These are phyloP conservation scores for Armadillidium nasatum DNA, from an alignment of 1,140 invertebrate genomes.

Conservation along the genomic window DNA sequence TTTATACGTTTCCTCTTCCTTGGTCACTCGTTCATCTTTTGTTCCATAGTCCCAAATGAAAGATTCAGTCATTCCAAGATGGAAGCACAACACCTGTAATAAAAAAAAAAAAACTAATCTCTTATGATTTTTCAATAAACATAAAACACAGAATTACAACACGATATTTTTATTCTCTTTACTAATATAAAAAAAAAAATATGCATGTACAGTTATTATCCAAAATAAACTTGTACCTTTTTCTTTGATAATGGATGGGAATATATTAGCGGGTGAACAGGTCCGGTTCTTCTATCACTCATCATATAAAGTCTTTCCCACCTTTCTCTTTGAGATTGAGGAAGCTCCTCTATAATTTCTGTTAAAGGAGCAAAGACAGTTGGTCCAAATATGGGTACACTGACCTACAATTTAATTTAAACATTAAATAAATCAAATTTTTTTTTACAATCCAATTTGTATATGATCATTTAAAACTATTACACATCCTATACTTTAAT, in stretches of 20 bases:
- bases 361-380: slow-evolving; percentile 53
- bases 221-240: no score
- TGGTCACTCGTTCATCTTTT: slow-evolving; percentile 47
- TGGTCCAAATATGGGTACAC: slow-evolving; percentile 50
- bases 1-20: slow-evolving; percentile 48
- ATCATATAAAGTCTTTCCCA: slow-evolving; percentile 54
- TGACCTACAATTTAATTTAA: slow-evolving; percentile 51
- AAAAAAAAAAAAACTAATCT: no score
- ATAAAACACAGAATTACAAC: no score
- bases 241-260: slow-evolving; percentile 40
- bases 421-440: no score
- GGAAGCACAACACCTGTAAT: slow-evolving; percentile 53
- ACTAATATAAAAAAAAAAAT: no score
- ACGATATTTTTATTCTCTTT: no score
- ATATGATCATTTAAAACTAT: no score
- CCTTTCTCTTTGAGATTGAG: slow-evolving; percentile 45
- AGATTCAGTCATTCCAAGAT: slow-evolving; percentile 53
- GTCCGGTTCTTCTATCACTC: slow-evolving; percentile 48
- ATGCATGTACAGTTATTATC: no score
- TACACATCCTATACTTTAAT: no score
- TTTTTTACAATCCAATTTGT: neutral
- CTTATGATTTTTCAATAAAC: neutral
- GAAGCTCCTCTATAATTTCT: slow-evolving; percentile 51
- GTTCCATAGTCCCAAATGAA: slow-evolving; percentile 52
- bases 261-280: slow-evolving; percentile 53